Evolutionary conservation across 2,797 vertebrate species (phyloP), one percentile per base, ranked within the genome.

Genomic region (Setipinna tenuifilis): DNA sequence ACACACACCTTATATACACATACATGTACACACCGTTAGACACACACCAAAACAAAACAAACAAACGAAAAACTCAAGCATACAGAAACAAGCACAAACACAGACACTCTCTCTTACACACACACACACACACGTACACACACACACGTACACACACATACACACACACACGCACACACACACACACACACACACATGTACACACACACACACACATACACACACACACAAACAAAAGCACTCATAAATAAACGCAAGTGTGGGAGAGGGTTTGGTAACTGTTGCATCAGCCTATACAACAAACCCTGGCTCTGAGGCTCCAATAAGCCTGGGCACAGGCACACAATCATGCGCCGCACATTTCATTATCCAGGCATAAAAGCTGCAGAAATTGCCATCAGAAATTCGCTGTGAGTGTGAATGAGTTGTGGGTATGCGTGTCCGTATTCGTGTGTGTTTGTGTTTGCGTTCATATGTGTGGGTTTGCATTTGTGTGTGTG

Each of bases 201-300:
- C 14, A 41, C 31, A 41, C 25, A 31, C 7, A 65, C 61, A 65
- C 61, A 65, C 23, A 44, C 17, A 78, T 16, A 83, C 62, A 88
- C 86, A 85, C 86, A 85, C 19, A 90, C 81, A 86, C 83, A 65
- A 31, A 48, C 50, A 35, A 1, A 65, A 10, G 23, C 61, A 65
- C 9, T 21, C 17, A 78, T 31, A 83, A 91, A 87, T 89, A 88
- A 81, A 35, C 44, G 65, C 83, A 83, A 21, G 87, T 87, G 90
- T 85, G 83, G 90, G 90, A 87, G 85, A 89, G 54, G 89, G 89
- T 57, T 46, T 90, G 85, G 91, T 90, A 93, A 91, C 87, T 89
- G 88, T 93, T 93, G 91, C 91, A 92, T 93, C 91, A 92, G 65
- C 78, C 84, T 85, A 58, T 83, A 78, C 71, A 78, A 78, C 19